Percentiles rank a stretch among this genome's conserved stretches.
Conservation (phyloP, 1,140 invertebrate genomes). For the Drosophila nigromelanica region DNA sequence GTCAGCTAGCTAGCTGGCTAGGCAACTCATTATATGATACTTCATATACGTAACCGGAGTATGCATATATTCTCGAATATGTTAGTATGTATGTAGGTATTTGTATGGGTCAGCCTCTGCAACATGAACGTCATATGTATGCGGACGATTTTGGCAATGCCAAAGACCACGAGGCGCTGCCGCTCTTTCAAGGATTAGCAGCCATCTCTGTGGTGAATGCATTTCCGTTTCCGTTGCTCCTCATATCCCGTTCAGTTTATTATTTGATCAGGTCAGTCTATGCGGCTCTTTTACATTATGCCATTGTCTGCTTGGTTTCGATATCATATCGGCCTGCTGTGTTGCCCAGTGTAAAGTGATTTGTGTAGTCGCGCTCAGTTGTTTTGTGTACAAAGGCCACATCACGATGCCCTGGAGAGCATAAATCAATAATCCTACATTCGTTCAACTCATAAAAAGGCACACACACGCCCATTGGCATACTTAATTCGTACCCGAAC, state of each 20-base stretch:
- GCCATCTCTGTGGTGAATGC: slow-evolving; percentile 46
- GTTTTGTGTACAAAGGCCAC: slow-evolving; percentile 32
- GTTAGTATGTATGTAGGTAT: slow-evolving; percentile 4
- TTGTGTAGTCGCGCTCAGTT: slow-evolving; percentile 50
- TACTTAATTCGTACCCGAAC: slow-evolving; percentile 1
- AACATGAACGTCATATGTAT: neutral
- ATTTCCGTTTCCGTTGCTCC: slow-evolving; percentile 44
- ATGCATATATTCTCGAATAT: slow-evolving; percentile 11
- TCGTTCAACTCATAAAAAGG: slow-evolving; percentile 7
- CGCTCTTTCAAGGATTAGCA: slow-evolving; percentile 5
- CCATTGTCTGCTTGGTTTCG: slow-evolving; percentile 19
- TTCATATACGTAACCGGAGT: slow-evolving; percentile 17
- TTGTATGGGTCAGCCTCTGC: slow-evolving; percentile 33
- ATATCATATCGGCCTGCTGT: slow-evolving; percentile 15
- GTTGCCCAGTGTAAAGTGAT: slow-evolving; percentile 43
- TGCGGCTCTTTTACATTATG: slow-evolving; percentile 31
- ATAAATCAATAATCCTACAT: slow-evolving; percentile 54
- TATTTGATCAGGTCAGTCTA: slow-evolving; percentile 51
- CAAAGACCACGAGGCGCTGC: slow-evolving; percentile 12
- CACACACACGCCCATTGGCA: slow-evolving; percentile 4
- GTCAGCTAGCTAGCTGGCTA: slow-evolving; percentile 7
- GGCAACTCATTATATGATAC: slow-evolving; percentile 64
- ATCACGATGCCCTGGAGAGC: slow-evolving; percentile 20
- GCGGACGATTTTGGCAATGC: slow-evolving; percentile 1
- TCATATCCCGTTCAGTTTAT: slow-evolving; percentile 42